Evolutionary conservation across 2,888 invertebrate species (phyloP).

Genomic region (Nezara viridula): DNA sequence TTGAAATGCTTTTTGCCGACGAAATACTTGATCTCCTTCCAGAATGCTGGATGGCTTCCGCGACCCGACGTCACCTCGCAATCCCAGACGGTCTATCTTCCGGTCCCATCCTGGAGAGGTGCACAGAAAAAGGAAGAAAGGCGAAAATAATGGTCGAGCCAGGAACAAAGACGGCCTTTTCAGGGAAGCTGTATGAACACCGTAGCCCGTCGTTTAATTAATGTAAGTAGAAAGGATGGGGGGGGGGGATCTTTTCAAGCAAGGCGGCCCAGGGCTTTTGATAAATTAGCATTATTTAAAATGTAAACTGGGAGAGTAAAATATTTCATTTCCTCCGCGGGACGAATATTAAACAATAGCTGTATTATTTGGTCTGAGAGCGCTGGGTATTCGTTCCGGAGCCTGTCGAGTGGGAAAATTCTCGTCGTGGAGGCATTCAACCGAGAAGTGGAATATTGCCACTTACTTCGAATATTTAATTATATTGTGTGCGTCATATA

Average conservation of each 20-base stretch:
- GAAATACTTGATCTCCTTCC: neutral
- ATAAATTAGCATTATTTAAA: constrained; percentile 49
- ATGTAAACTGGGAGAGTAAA: constrained; percentile 25
- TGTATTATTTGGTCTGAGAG: neutral
- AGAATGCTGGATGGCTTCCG: neutral
- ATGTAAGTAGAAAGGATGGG: neutral
- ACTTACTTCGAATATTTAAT: neutral
- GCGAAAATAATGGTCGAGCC: neutral
- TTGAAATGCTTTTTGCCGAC: neutral
- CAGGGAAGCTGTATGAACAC: neutral
- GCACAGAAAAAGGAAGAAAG: neutral
- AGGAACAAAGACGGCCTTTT: neutral
- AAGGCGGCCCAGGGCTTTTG: neutral
- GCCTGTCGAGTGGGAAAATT: neutral
- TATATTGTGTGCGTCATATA: neutral
- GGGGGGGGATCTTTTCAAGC: neutral
- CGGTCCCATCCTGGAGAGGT: neutral
- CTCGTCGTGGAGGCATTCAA: neutral
- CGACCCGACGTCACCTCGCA: neutral
- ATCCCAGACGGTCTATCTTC: neutral
- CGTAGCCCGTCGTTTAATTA: constrained; percentile 1
- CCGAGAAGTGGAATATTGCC: neutral
- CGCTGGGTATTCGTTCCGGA: neutral
- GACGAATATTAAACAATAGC: constrained; percentile 49
- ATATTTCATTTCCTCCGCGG: neutral